Conservation (phyloP, 1,140 invertebrate species). For the Radopholus similis region DNA sequence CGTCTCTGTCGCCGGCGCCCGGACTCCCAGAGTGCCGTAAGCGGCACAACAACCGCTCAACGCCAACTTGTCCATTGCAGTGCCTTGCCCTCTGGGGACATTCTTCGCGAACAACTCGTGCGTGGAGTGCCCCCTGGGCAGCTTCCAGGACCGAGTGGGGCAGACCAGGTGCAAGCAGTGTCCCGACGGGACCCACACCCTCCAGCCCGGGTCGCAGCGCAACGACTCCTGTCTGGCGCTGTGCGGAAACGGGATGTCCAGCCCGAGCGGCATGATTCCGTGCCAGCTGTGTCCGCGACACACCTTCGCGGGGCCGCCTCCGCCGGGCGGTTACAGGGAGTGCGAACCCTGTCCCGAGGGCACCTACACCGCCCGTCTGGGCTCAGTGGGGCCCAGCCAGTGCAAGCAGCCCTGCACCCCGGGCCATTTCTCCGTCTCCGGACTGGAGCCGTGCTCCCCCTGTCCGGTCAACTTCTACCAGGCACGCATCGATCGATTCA, state of each 20-base stretch:
- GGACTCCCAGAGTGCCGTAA: conserved; percentile 81
- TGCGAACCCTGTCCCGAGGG: conserved; percentile 81
- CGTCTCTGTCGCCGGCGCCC: conserved; percentile 1
- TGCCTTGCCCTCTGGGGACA: conserved; percentile 57
- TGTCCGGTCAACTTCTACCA: conserved; percentile 91
- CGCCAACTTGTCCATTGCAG: conserved; percentile 25
- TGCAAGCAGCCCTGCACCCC: conserved; percentile 86
- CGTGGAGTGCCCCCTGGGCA: conserved; percentile 60
- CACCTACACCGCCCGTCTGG: conserved; percentile 76
- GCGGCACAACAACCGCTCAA: conserved; percentile 45
- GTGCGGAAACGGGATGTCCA: conserved; percentile 91
- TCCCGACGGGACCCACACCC: conserved; percentile 84
- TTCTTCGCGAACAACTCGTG: conserved; percentile 60
- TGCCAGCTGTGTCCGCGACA: conserved; percentile 90
- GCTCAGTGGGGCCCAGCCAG: conserved; percentile 74
- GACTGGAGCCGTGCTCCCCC: conserved; percentile 84
- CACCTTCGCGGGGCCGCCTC: conserved; percentile 78
- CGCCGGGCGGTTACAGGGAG: conserved; percentile 81
- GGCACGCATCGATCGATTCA: conserved; percentile 70
- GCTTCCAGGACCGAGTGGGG: conserved; percentile 81
- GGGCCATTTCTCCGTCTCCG: conserved; percentile 87
- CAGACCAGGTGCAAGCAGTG: conserved; percentile 82
- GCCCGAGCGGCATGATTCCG: conserved; percentile 84
- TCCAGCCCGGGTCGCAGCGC: conserved; percentile 42
- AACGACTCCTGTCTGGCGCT: conserved; percentile 59